These are phyloP conservation scores for Oligia strigilis DNA, from an alignment of 2,888 invertebrate genomes.

Conservation along the genomic window DNA sequence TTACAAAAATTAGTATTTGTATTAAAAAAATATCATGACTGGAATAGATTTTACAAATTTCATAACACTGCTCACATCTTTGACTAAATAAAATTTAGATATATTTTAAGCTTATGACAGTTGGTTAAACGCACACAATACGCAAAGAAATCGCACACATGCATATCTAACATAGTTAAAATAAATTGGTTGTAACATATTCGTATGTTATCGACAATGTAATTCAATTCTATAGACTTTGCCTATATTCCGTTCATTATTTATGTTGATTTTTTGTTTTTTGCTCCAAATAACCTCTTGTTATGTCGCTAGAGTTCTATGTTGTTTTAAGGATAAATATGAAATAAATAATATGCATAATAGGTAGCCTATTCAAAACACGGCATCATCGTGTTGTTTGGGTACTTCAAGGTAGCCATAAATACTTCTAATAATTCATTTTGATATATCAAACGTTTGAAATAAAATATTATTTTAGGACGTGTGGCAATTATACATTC, in stretches of 20 bases:
- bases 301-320: slow-evolving; percentile 65
- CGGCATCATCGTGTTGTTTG: neutral
- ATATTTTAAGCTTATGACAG: slow-evolving; percentile 20
- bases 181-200: slow-evolving; percentile 21
- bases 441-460: slow-evolving; percentile 13
- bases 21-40: neutral
- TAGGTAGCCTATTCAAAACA: slow-evolving; percentile 16
- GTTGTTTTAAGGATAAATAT: slow-evolving; percentile 52
- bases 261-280: slow-evolving; percentile 50
- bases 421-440: neutral
- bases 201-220: slow-evolving; percentile 15
- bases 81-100: slow-evolving; percentile 18
- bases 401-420: neutral
- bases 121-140: slow-evolving; percentile 44
- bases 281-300: slow-evolving; percentile 43
- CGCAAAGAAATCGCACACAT: slow-evolving; percentile 36
- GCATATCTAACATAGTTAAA: slow-evolving; percentile 47
- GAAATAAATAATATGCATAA: slow-evolving; percentile 17
- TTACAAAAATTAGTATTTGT: neutral
- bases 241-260: slow-evolving; percentile 44
- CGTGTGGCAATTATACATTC: slow-evolving; percentile 15
- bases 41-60: neutral
- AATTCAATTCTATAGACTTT: slow-evolving; percentile 31
- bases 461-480: slow-evolving; percentile 27
- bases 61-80: slow-evolving; percentile 39